These are phyloP conservation scores for Pelmatolapia mariae DNA, from an alignment of 2,113 vertebrate genomes.

Conservation along the genomic window DNA sequence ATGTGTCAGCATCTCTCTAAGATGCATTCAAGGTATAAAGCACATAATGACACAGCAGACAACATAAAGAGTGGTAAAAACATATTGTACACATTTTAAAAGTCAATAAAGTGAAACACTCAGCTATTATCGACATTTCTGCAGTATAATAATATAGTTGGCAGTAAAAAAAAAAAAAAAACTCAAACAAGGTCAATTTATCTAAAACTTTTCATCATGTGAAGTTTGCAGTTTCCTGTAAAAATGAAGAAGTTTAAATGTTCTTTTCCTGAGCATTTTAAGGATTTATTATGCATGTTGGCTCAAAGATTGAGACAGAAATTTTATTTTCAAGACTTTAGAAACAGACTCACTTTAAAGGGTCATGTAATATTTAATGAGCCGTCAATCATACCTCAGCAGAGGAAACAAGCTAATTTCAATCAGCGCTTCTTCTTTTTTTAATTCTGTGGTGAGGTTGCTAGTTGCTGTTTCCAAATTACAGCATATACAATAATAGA, in stretches of 20 bases:
- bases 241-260: not conserved
- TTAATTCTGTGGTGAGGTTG: not conserved
- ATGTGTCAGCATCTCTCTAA: not conserved
- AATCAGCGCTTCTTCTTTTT: not conserved
- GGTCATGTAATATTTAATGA: not conserved
- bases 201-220: not conserved
- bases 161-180: not conserved
- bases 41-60: not conserved
- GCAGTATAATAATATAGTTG: not conserved
- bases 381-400: not conserved
- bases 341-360: not conserved
- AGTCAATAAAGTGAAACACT: not conserved
- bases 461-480: not conserved
- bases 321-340: not conserved
- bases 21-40: slow-evolving; percentile 6
- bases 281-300: not conserved
- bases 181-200: not conserved
- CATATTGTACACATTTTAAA: not conserved
- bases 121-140: not conserved
- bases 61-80: not conserved
- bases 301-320: not conserved
- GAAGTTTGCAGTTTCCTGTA: not conserved
- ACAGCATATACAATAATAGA: not conserved
- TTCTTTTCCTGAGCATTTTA: not conserved
- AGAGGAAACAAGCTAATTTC: not conserved